These are phyloP conservation scores for Gibbula magus DNA, from an alignment of 2,888 invertebrate genomes.

Conservation along the genomic window DNA sequence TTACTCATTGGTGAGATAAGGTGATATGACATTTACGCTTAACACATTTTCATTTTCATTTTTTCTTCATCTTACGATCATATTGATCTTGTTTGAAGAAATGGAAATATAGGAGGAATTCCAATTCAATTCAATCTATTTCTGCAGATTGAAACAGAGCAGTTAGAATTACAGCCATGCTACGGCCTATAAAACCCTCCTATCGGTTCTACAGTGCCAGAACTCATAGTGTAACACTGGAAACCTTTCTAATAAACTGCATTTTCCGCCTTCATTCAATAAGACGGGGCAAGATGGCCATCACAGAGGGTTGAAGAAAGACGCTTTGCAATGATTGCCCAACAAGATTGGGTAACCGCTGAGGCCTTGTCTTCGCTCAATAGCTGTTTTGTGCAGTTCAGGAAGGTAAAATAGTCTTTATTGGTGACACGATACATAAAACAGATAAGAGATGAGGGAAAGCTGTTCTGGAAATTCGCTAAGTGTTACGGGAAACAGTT, in stretches of 20 bases:
- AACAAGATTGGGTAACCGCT: no score
- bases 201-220: not conserved
- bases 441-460: not conserved
- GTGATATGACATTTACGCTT: no score
- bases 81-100: no score
- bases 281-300: not conserved
- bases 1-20: no score
- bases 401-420: constrained; percentile 1
- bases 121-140: no score
- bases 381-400: not conserved
- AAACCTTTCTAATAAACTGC: constrained; percentile 11
- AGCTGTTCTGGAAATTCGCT: not conserved
- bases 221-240: not conserved
- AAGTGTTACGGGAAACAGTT: not conserved
- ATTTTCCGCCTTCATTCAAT: not conserved
- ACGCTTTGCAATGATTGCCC: no score
- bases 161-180: not conserved
- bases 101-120: no score
- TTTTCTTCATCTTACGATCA: no score
- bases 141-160: no score
- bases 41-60: no score
- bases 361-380: not conserved
- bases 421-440: not conserved
- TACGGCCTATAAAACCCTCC: not conserved
- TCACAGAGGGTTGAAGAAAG: no score